Base-by-base conservation (phyloP, 35 echinoderm and acorn worm species). In the Anneissia japonica region DNA sequence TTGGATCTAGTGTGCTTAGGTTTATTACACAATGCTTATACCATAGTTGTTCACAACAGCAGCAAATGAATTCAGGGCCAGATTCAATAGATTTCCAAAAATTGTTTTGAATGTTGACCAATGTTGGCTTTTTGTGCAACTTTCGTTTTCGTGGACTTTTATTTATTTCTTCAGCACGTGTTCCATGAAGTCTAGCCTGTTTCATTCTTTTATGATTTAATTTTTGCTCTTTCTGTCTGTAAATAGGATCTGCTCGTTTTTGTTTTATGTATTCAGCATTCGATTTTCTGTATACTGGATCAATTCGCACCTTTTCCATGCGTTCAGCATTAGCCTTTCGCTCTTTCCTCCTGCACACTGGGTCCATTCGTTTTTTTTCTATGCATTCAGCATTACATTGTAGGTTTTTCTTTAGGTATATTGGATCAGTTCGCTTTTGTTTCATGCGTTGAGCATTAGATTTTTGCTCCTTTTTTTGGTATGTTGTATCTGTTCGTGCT, bases 31-130 rank as follows among this genome's bases (percentile, higher is more conserved):
- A 74, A 73, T 81, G 4, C 77, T 81, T 88, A 32, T 88, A 73
- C 79, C 87, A 88, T 30, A 81, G 37, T 78, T 88, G 87, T 72
- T 88, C 79, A 74, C 87, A 88, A 82, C 43, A 81, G 21, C 40
- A 28, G 38, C 87, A 88, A 6, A 82, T 78, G 82, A 38, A 88
- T 73, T 82, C 23, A 72, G 87, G 77, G n/a, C 79, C 56, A 81
- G 34, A 14, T 10, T 39, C 45, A 81, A 88, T 82, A 38, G 45
- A 81, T 28, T 88, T 31, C 46, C 35, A 35, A 74, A 74, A 88
- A 0, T 28, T 23, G 12, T 88, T 0, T 46, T 34, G 31, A 6
- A 79, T 31, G 1, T 79, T 35, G 1, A 14, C 32, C 6, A 79
- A 9, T 13, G 74, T 76, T 76, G 26, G 29, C 1, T 6, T 35